Evolutionary conservation across 2,797 vertebrate species (phyloP), one percentile per base, ranked within the genome.

Genomic region (Sebastes glaucus): DNA sequence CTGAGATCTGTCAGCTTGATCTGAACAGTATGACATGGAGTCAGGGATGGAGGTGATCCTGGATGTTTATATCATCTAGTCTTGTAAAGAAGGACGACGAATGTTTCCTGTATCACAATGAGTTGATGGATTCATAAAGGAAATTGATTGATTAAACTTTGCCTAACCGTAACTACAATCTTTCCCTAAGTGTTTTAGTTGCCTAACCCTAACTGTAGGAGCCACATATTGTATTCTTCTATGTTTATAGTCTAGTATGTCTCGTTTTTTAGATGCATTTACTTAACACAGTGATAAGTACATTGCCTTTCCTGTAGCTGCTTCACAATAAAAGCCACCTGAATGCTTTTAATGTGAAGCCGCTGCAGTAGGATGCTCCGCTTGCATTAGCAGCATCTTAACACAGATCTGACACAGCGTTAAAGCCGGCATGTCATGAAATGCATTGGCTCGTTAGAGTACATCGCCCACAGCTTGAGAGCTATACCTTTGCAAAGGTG

Each of bases 1-100:
- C 90, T 83, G 88, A 92, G 86, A 91, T 91, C 83, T 81, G 78
- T 86, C 82, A 60, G 60, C 87, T 90, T 89, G 71, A 93, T 94
- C 83, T 82, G 87, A 55, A n/a, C 62, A 77, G 89, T 88, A 91
- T 88, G 92, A 84, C 60, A 0, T 75, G 30, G 30, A 73, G 89
- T 76, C 77, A 78, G 76, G 87, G 90, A 82, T 72, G 72, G 92
- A 84, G 33, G 73, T 71, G 52, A 56, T 59, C 18, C 66, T 2
- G 6, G 60, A 53, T 60, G 53, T 52, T 67, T 71, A 66, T 52
- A 62, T 80, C 28, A 13, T 2, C 11, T 38, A 38, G 35, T 6
- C 35, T 38, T 38, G 28, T 18, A 60, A 27, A 11, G 11, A 38
- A 25, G 38, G 25, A 49, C 14, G 1, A 23, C 62, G 7, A 52